Conservation (phyloP, 2,113 vertebrate genomes). For the Elgaria multicarinata region DNA sequence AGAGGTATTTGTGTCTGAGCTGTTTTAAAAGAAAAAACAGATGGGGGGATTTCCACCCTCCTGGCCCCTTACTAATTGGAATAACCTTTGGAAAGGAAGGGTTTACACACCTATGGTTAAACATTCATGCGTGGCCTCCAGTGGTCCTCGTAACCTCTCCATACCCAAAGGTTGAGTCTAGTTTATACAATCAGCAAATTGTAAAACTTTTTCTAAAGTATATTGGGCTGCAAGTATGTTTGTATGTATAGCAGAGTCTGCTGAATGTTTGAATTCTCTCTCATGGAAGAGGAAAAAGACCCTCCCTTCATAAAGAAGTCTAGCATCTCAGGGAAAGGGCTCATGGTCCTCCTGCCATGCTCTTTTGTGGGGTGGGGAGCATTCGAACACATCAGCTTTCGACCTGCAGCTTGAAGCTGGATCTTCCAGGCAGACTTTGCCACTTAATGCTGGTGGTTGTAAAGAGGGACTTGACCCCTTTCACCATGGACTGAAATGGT, state of each 20-base stretch:
- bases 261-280: not conserved
- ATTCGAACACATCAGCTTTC: not conserved
- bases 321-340: not conserved
- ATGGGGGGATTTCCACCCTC: not conserved
- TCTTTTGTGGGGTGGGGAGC: not conserved
- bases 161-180: constrained; percentile 30
- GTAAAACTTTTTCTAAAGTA: not conserved
- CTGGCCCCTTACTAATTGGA: constrained; percentile 1
- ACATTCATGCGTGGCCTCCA: not conserved
- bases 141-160: not conserved
- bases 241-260: not conserved
- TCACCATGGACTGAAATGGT: not conserved
- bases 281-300: not conserved
- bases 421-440: not conserved
- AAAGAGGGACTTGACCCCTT: not conserved
- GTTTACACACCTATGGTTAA: not conserved
- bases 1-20: not conserved
- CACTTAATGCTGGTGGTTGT: not conserved
- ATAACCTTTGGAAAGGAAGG: constrained; percentile 35
- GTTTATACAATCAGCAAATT: not conserved
- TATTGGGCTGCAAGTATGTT: not conserved
- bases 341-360: not conserved
- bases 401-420: not conserved
- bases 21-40: not conserved
- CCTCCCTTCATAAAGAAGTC: not conserved